Evolutionary conservation across 2,113 vertebrate species (phyloP).

Genomic region (Capreolus pygargus): DNA sequence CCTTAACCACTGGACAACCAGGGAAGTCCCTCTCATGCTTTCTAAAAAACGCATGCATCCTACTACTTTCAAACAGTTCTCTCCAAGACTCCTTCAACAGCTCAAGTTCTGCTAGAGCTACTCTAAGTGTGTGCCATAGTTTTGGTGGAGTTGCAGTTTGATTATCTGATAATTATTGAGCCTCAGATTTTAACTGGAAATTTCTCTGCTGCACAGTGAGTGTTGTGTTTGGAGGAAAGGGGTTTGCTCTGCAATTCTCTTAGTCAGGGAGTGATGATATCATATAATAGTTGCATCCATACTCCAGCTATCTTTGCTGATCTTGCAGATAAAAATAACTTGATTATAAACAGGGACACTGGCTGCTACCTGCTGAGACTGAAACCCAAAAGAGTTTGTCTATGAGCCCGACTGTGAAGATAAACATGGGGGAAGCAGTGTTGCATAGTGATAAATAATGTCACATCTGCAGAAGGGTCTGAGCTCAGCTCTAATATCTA

Average conservation of each 20-base stretch:
- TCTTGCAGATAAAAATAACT: background rate
- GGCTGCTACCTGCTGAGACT: background rate
- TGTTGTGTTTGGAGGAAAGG: background rate
- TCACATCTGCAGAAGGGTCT: background rate
- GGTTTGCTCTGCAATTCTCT: background rate
- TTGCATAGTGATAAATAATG: background rate
- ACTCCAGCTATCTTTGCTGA: background rate
- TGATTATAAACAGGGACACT: slow-evolving; percentile 1
- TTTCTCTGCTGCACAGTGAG: background rate
- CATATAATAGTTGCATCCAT: background rate
- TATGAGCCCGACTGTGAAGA: background rate
- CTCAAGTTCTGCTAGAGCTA: background rate
- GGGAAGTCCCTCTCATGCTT: background rate
- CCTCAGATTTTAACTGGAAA: background rate
- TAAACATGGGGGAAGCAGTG: background rate
- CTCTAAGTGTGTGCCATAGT: background rate
- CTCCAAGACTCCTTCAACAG: background rate
- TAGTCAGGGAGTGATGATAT: background rate
- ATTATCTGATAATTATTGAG: background rate
- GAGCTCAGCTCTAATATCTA: background rate
- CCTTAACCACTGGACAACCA: background rate
- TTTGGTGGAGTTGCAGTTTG: background rate
- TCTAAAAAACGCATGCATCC: background rate
- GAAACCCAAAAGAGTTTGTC: background rate
- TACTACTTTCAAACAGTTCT: background rate